Evolutionary conservation across 2,888 invertebrate species (phyloP).

Genomic region (Diarsia mendica): DNA sequence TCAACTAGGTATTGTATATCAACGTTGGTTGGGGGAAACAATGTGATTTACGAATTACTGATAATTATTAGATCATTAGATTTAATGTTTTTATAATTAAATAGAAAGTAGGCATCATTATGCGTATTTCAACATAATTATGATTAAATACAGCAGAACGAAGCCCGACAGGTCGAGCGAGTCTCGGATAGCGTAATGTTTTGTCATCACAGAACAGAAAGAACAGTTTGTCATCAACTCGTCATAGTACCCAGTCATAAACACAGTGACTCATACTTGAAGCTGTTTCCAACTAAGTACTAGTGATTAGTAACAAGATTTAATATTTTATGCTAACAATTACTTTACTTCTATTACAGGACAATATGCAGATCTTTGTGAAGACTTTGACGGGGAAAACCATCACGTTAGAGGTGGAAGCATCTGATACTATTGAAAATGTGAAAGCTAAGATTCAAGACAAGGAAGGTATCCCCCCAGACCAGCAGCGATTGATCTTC

Average conservation of each 20-base stretch:
- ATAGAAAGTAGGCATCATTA: not conserved
- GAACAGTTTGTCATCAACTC: slow-evolving; percentile 10
- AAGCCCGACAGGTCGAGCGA: not conserved
- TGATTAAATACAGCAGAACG: too few relatives aligned
- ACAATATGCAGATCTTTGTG: slow-evolving; percentile 71
- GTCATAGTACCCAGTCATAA: slow-evolving; percentile 10
- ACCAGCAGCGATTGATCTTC: slow-evolving; percentile 41
- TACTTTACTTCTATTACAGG: slow-evolving; percentile 65
- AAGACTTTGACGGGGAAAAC: slow-evolving; percentile 60
- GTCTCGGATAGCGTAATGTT: slow-evolving; percentile 14
- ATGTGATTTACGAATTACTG: too few relatives aligned
- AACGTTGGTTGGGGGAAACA: not conserved
- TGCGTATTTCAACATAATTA: not conserved
- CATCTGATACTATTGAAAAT: slow-evolving; percentile 61
- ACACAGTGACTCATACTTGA: slow-evolving; percentile 36
- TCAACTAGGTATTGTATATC: not conserved
- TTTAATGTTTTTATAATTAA: not conserved
- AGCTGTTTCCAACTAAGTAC: not conserved
- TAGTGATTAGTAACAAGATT: not conserved
- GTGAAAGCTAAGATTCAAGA: slow-evolving; percentile 63
- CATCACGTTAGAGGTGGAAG: slow-evolving; percentile 57
- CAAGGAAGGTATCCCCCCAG: slow-evolving; percentile 55
- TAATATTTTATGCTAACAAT: slow-evolving; percentile 19
- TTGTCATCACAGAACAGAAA: too few relatives aligned
- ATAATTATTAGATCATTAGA: not conserved